Conservation (phyloP, 1,140 invertebrate species). For the Drosophila melanica region DNA sequence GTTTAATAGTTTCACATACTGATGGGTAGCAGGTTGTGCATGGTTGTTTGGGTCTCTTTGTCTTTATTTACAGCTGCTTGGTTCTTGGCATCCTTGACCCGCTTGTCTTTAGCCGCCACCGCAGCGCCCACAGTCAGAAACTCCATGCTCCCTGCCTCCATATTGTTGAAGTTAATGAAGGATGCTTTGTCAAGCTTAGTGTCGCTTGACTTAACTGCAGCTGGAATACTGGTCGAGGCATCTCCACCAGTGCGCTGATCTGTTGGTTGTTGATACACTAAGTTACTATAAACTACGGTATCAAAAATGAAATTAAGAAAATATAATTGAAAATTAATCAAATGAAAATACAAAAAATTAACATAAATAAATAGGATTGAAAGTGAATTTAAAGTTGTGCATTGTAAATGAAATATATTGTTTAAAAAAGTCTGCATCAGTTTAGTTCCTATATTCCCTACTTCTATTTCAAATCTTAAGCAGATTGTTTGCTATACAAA, state of each 20-base stretch:
- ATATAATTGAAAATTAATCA: constrained; percentile 40
- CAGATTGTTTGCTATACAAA: not conserved
- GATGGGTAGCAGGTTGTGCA: constrained; percentile 41
- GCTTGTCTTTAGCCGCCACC: constrained; percentile 92
- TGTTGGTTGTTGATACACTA: constrained; percentile 77
- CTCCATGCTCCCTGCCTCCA: constrained; percentile 69
- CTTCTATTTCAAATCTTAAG: too few relatives aligned
- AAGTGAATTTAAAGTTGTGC: too few relatives aligned
- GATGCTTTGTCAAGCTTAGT: constrained; percentile 56
- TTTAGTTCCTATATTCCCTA: too few relatives aligned
- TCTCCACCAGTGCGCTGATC: constrained; percentile 61
- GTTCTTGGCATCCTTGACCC: constrained; percentile 90
- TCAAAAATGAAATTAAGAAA: constrained; percentile 28
- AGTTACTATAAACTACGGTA: constrained; percentile 71
- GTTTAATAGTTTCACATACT: constrained; percentile 43
- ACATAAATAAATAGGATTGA: not conserved
- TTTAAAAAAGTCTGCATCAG: too few relatives aligned
- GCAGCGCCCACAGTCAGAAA: constrained; percentile 91
- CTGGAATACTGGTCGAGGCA: constrained; percentile 15
- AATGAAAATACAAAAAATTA: constrained; percentile 8
- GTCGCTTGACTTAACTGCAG: constrained; percentile 37
- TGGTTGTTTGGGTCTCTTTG: constrained; percentile 69
- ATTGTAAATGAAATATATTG: too few relatives aligned
- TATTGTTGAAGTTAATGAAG: constrained; percentile 59
- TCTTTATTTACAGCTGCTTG: constrained; percentile 75